A percentile compares a stretch with the other conserved stretches of the same genome.
phyloP scores from a whole-genome alignment of 1,140 invertebrate genomes.

The Anoplophora glabripennis region DNA sequence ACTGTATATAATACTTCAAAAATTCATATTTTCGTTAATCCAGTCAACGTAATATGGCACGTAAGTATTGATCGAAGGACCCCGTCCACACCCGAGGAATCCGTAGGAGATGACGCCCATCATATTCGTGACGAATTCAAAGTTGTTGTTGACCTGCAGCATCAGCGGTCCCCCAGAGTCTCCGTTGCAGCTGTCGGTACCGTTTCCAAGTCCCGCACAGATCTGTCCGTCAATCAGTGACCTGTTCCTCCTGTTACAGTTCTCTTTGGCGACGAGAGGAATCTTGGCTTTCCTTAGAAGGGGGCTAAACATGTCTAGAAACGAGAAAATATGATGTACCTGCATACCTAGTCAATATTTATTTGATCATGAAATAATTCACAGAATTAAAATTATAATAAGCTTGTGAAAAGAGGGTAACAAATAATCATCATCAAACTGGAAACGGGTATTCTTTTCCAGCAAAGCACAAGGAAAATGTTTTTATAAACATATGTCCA shows the following conservation, averaged over 20 bases:
- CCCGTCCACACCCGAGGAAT: conserved; percentile 47
- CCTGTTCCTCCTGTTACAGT: conserved; percentile 21
- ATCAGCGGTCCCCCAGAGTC: conserved; percentile 62
- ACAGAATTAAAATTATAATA: too few species aligned
- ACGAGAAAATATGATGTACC: too few species aligned
- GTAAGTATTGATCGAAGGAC: conserved; percentile 59
- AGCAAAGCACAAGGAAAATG: too few species aligned
- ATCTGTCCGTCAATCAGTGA: conserved; percentile 39
- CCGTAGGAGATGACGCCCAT: conserved; percentile 61
- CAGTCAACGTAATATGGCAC: conserved; percentile 55
- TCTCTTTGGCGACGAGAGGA: conserved; percentile 11
- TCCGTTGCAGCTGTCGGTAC: conserved; percentile 53
- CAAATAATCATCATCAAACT: too few species aligned
- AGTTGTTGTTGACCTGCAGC: conserved; percentile 40
- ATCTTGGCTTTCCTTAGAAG: conserved; percentile 32
- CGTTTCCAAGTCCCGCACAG: conserved; percentile 49
- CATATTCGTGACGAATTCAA: conserved; percentile 32
- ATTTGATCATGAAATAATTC: too few species aligned
- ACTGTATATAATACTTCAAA: too few species aligned
- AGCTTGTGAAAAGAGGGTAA: too few species aligned
- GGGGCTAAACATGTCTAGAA: conserved; percentile 22
- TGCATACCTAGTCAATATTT: too few species aligned
- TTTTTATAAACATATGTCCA: too few species aligned
- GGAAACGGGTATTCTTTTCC: too few species aligned
- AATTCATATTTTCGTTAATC: conserved; percentile 45